Percentiles rank a stretch among this genome's conserved stretches.
phyloP scores from a whole-genome alignment of 2,888 invertebrate genomes.

The Parnassius apollo region DNA sequence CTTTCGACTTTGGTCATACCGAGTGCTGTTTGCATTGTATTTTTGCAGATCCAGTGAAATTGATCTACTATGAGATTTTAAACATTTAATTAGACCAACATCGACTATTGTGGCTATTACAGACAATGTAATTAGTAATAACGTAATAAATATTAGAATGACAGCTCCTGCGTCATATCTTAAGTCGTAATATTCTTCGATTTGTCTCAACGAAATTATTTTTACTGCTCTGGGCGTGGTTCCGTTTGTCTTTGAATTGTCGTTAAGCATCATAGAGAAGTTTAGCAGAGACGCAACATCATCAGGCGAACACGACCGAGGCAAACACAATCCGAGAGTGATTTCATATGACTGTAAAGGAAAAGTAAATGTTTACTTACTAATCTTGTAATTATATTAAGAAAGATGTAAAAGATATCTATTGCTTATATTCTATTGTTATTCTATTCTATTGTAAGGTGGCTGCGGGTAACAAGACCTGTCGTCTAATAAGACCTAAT shows the following conservation, averaged over 20 bases:
- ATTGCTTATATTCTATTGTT: no score
- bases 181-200: constrained; percentile 50
- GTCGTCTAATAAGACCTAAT: no score
- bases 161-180: constrained; percentile 55
- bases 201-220: constrained; percentile 50
- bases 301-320: constrained; percentile 60
- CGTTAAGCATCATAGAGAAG: constrained; percentile 71
- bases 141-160: constrained; percentile 48
- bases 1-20: constrained; percentile 33
- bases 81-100: constrained; percentile 48
- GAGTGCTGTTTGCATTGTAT: constrained; percentile 44
- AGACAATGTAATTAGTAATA: constrained; percentile 51
- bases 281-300: constrained; percentile 72
- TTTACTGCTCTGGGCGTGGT: constrained; percentile 57
- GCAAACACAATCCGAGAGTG: constrained; percentile 71
- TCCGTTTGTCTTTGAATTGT: constrained; percentile 60
- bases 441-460: no score
- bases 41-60: constrained; percentile 50
- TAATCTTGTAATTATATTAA: no score
- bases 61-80: constrained; percentile 11
- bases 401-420: no score
- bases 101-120: constrained; percentile 71
- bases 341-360: constrained; percentile 61
- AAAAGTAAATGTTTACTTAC: constrained; percentile 9
- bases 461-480: no score